Conservation (phyloP, 2,797 vertebrate species). For the Atherinosoma microstoma region DNA sequence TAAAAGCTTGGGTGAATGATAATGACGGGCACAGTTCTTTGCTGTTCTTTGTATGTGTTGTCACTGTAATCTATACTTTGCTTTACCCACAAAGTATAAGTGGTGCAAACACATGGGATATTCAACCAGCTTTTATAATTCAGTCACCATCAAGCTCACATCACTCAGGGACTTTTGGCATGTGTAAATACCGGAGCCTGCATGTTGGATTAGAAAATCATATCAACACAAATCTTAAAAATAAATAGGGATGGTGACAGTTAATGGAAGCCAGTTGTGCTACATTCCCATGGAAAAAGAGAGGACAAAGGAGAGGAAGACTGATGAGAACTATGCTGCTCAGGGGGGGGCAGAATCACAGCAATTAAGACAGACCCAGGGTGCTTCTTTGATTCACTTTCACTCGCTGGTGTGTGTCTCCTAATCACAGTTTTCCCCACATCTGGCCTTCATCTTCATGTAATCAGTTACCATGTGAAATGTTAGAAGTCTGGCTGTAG, state of each 20-base stretch:
- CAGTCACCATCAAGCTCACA: constrained; percentile 28
- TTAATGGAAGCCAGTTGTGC: constrained; percentile 73
- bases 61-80: constrained; percentile 16
- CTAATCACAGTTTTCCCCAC: constrained; percentile 62
- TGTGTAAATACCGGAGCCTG: constrained; percentile 38
- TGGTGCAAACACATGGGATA: not conserved
- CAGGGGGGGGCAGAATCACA: constrained; percentile 44
- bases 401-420: constrained; percentile 30
- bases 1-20: constrained; percentile 54
- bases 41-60: constrained; percentile 10
- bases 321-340: constrained; percentile 45
- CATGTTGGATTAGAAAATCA: constrained; percentile 72
- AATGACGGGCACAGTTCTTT: constrained; percentile 22
- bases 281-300: constrained; percentile 49
- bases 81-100: constrained; percentile 20
- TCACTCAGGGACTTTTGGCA: constrained; percentile 46
- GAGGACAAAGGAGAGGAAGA: constrained; percentile 44
- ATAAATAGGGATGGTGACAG: constrained; percentile 54
- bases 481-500: constrained; percentile 45
- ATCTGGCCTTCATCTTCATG: constrained; percentile 66
- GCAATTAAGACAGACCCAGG: constrained; percentile 59
- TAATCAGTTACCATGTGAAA: constrained; percentile 59
- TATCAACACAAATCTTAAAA: constrained; percentile 59
- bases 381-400: constrained; percentile 56
- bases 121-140: not conserved